Evolutionary conservation across 1,140 invertebrate genomes (phyloP).

Genomic region (Drosophila fuyamai): DNA sequence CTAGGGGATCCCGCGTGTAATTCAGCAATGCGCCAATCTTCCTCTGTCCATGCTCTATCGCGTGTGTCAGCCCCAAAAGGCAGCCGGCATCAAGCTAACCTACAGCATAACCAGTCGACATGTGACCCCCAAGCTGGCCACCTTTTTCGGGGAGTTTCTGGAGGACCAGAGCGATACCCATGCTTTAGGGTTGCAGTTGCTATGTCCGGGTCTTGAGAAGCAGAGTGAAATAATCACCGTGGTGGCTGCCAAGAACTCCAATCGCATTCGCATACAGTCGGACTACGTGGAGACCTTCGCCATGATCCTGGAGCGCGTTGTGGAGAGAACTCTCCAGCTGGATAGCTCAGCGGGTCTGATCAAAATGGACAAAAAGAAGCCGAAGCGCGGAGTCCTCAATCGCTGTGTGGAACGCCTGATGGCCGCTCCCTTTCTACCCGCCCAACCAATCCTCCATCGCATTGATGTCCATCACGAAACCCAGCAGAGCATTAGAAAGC

Average conservation of each 20-base stretch:
- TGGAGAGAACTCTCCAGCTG: conserved; percentile 54
- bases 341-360: conserved; percentile 51
- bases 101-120: conserved; percentile 69
- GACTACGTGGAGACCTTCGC: conserved; percentile 75
- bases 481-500: conserved; percentile 74
- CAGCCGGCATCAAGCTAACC: conserved; percentile 76
- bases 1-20: conserved; percentile 74
- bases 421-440: conserved; percentile 68
- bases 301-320: conserved; percentile 71
- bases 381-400: conserved; percentile 62
- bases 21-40: conserved; percentile 63
- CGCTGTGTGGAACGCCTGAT: conserved; percentile 67
- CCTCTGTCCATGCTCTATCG: conserved; percentile 79
- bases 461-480: conserved; percentile 76
- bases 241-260: conserved; percentile 80
- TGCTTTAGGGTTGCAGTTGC: conserved; percentile 68
- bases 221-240: conserved; percentile 72
- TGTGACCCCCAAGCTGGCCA: conserved; percentile 58
- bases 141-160: conserved; percentile 73
- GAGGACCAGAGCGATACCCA: conserved; percentile 61
- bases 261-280: conserved; percentile 80
- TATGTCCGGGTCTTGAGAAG: conserved; percentile 68
- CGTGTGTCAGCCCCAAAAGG: conserved; percentile 68
- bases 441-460: conserved; percentile 67
- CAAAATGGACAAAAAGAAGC: conserved; percentile 67